Conservation (phyloP, 2,113 vertebrate genomes). For the Ictalurus punctatus region DNA sequence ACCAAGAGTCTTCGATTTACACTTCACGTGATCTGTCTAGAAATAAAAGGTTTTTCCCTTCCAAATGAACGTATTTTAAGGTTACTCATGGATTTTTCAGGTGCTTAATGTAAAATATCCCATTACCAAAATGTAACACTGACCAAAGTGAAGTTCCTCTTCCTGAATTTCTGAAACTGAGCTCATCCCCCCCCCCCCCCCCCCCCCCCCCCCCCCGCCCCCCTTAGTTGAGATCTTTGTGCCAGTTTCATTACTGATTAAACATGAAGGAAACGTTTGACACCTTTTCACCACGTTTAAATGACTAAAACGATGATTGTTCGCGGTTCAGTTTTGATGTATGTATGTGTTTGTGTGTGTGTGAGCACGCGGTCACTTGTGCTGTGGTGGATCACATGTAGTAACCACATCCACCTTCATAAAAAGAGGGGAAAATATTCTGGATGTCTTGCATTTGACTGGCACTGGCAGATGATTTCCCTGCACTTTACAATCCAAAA, state of each 20-base stretch:
- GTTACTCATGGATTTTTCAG: not conserved
- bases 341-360: not conserved
- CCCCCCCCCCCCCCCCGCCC: too few species aligned
- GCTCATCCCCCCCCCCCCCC: not conserved
- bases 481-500: not conserved
- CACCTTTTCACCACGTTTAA: not conserved
- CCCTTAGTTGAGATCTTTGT: not conserved
- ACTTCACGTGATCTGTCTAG: not conserved
- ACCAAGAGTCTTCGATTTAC: not conserved
- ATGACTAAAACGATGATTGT: not conserved
- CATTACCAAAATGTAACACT: not conserved
- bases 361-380: not conserved
- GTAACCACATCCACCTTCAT: not conserved
- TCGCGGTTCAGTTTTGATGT: not conserved
- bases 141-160: not conserved
- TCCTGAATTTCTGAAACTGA: not conserved
- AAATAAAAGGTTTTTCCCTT: not conserved
- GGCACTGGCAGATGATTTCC: conserved; percentile 8
- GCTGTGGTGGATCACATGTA: not conserved
- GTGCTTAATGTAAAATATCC: not conserved
- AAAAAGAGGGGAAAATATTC: not conserved
- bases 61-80: not conserved
- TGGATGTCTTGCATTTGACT: not conserved
- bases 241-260: not conserved
- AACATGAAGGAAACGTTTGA: not conserved